Evolutionary conservation across 1,140 invertebrate genomes (phyloP).

Genomic region (Zaprionus davidi): DNA sequence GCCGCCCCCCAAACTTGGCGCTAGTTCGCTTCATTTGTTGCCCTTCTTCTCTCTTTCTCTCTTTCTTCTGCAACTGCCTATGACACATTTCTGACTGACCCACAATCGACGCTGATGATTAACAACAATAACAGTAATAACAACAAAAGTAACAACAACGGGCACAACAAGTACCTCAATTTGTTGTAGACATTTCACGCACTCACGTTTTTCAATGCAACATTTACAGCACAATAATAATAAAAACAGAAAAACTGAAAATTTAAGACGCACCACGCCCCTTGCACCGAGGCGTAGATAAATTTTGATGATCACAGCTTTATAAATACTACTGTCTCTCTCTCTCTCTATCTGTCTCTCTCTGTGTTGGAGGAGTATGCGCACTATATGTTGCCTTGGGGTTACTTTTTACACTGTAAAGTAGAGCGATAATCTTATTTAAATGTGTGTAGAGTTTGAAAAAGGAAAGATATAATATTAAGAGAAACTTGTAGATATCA

Average conservation of each 20-base stretch:
- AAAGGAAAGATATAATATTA: not conserved
- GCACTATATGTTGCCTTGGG: not conserved
- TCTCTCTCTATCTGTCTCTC: not conserved
- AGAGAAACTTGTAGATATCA: not conserved
- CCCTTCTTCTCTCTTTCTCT: not conserved
- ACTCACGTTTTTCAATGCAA: conserved; percentile 82
- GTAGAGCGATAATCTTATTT: not conserved
- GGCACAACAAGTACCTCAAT: conserved; percentile 39
- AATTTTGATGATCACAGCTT: conserved; percentile 51
- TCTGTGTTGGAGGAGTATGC: not conserved
- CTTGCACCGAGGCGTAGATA: conserved; percentile 14
- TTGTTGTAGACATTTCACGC: conserved; percentile 65
- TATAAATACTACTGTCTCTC: conserved; percentile 7
- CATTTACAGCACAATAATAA: conserved; percentile 37
- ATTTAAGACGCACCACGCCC: conserved; percentile 14
- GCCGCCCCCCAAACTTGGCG: not conserved
- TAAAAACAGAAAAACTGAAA: conserved; percentile 32
- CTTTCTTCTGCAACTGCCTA: conserved; percentile 9
- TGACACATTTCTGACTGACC: conserved; percentile 28
- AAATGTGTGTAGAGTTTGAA: not conserved
- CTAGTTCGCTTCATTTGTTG: not conserved
- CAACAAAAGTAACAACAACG: conserved; percentile 33
- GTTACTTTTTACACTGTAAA: not conserved
- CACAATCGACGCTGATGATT: conserved; percentile 33
- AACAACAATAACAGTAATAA: conserved; percentile 47